Base-by-base conservation (phyloP, 53 echinoderm and acorn worm genomes). In the Echinometra lucunter region DNA sequence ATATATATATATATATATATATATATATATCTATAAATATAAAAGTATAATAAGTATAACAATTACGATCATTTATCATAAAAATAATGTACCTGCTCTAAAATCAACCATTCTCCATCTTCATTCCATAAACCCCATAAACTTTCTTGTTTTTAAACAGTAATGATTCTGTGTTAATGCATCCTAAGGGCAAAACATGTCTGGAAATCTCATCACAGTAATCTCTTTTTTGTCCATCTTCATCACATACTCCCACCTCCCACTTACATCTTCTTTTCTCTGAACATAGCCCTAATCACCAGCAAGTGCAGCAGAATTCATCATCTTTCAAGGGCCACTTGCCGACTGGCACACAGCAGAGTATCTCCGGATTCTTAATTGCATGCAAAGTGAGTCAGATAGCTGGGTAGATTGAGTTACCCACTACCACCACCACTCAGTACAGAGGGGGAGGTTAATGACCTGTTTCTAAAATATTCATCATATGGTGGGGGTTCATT, bases 321-420 rank as follows among this genome's bases (percentile, higher is more conserved):
- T 89, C 89, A 60, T 25, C 38, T 89, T 89, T 58, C 89, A 89
- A 89, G 89, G 58, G 11, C 89, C 89, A 89, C 89, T 89, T 89
- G 89, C 89, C 12, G 89, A 58, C 89, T 58, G 4, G 85, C 27
- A 40, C 45, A 47, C 45, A 6, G 45, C n/a, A n/a, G 17, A 85
- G 19, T 19, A 58, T 58, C 57, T 89, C 89, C 34, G 60, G 60
- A 89, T 89, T 89, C 63, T 89, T 89, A 89, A 89, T 89, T 89
- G 89, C 89, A 89, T 89, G 57, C 89, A 89, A 69, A 91, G 91
- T 91, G 91, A 91, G 91, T 91, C 91, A 91, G 91, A 58, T 91
- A 30, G 66, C 66, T 38, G 67, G 3, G 91, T 45, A 42, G 66
- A 91, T 91, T 6, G 45, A 44, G 91, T 91, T 91, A 91, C 91